Evolutionary conservation across 2,797 vertebrate genomes (phyloP), one percentile per base, ranked within the genome.

Genomic region (Catostomus latipinnis): DNA sequence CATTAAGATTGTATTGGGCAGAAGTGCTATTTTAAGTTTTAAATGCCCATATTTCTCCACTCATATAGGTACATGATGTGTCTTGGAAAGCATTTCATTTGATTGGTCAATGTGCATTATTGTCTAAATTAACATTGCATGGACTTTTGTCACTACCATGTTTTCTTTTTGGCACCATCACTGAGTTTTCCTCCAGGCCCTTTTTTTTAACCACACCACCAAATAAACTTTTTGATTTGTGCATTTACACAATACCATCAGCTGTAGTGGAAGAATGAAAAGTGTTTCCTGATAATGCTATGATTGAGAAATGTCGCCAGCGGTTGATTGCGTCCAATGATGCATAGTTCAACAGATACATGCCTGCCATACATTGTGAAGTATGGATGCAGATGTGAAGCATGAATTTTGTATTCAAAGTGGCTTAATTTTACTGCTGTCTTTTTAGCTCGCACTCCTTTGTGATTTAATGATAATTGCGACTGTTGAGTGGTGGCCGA

Each of bases 171-270:
- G 69, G 77, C 71, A 83, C 57, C 22, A 46, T 74, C 57, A 71
- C 71, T 87, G 86, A 81, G 83, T 87, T 88, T 78, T 81, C 45
- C 43, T 53, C 77, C 82, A 82, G 85, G 85, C 60, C 78, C 88
- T 83, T 91, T 88, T 18, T 76, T 13, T 76, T 13, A 86, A 65
- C 87, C 78, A 66, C 89, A 87, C 88, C 88, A 86, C 91, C 88
- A 90, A 92, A 93, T 87, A 91, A 71, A 45, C 76, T 58, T 58
- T 72, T 52, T 56, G 8, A 34, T 48, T 74, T 12, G 34, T 73
- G 48, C 11, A 7, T 57, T 34, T 62, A n/a, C 62, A 48, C 50
- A 76, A 57, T 10, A 67, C n/a, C 54, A 63, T 75, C 76, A 66
- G 45, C 45, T 58, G 73, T 57, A 48, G 66, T 72, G 52, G n/a